phyloP scores from a whole-genome alignment of 2,113 vertebrate genomes.

The Raja brachyura region DNA sequence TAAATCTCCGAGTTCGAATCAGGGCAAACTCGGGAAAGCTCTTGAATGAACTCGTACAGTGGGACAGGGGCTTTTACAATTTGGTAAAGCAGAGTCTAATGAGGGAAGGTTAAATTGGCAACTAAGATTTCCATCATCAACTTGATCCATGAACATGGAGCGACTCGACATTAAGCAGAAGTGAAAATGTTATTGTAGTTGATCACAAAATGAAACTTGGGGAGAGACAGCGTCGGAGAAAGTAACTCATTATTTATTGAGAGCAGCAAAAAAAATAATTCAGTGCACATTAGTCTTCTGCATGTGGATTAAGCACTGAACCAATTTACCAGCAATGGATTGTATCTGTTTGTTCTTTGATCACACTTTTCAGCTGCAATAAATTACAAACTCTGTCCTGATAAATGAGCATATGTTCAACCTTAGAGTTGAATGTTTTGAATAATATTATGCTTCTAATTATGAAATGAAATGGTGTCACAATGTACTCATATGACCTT shows the following conservation, averaged over 20 bases:
- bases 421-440: background rate
- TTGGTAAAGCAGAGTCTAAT: background rate
- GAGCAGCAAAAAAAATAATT: background rate
- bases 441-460: background rate
- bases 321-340: background rate
- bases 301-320: background rate
- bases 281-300: background rate
- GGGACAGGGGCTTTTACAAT: background rate
- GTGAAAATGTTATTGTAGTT: background rate
- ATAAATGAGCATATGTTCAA: background rate
- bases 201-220: background rate
- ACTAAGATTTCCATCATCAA: background rate
- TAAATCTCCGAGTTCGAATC: too few relatives aligned
- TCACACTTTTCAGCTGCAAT: background rate
- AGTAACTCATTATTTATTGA: background rate
- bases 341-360: background rate
- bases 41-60: too few relatives aligned
- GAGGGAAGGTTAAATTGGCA: background rate
- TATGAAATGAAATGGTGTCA: background rate
- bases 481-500: background rate
- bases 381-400: background rate
- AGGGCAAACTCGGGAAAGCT: too few relatives aligned
- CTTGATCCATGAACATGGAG: background rate
- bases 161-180: background rate
- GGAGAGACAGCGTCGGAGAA: background rate